These are phyloP conservation scores for Telmatherina bonti DNA, from an alignment of 2,797 vertebrate species.

Conservation along the genomic window DNA sequence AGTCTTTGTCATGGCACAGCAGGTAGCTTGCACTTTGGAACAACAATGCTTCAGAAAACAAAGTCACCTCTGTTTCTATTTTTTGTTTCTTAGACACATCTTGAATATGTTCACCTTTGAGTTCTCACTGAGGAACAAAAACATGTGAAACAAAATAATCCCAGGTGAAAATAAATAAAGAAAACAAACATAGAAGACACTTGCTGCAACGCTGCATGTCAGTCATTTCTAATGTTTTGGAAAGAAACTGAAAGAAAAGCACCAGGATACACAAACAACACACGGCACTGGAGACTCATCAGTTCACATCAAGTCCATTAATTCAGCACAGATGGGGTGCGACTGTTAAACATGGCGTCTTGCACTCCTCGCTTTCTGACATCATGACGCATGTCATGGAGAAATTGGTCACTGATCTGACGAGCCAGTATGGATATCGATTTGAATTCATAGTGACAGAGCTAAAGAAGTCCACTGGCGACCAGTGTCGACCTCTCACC, in stretches of 20 bases:
- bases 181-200: conserved; percentile 46
- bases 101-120: conserved; percentile 49
- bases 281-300: conserved; percentile 55
- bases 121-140: conserved; percentile 29
- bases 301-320: conserved; percentile 43
- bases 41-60: conserved; percentile 32
- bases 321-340: conserved; percentile 53
- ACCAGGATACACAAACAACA: conserved; percentile 56
- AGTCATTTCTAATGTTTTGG: conserved; percentile 37
- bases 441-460: conserved; percentile 39
- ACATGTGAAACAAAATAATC: not conserved
- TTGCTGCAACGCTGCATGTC: conserved; percentile 48
- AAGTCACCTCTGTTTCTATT: conserved; percentile 44
- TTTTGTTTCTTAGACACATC: conserved; percentile 75
- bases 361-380: conserved; percentile 49
- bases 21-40: conserved; percentile 79
- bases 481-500: conserved; percentile 29
- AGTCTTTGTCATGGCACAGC: conserved; percentile 75
- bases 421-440: conserved; percentile 35
- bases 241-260: conserved; percentile 45
- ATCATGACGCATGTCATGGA: conserved; percentile 34
- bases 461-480: conserved; percentile 21
- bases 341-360: conserved; percentile 32
- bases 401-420: conserved; percentile 30
- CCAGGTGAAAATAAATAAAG: conserved; percentile 48